These are phyloP conservation scores for Pseudomyrmex sp. DNA, from an alignment of 1,140 invertebrate genomes.

Conservation along the genomic window DNA sequence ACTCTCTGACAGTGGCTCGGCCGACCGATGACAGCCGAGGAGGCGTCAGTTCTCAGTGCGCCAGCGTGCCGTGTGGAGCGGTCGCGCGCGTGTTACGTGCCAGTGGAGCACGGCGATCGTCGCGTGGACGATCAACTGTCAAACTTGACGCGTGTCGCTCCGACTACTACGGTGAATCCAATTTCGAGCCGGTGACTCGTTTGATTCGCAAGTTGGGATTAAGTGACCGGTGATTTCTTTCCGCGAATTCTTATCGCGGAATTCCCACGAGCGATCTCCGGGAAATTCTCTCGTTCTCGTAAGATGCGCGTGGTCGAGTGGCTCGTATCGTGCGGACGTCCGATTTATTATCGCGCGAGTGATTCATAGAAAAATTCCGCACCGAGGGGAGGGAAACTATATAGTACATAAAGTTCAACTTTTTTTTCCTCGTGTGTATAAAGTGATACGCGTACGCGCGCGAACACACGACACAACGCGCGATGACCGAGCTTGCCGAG, in stretches of 20 bases:
- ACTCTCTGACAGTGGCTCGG: constrained; percentile 66
- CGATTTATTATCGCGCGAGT: constrained; percentile 22
- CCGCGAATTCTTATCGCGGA: not conserved
- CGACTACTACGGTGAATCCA: not conserved
- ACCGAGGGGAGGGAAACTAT: too few relatives aligned
- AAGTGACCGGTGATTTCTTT: constrained; percentile 14
- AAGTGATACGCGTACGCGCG: not conserved
- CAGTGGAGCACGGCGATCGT: constrained; percentile 54
- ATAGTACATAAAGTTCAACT: not conserved
- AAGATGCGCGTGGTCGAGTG: constrained; percentile 72
- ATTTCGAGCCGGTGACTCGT: not conserved
- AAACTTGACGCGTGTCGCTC: constrained; percentile 49
- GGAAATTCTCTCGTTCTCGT: not conserved
- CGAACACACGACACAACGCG: not conserved
- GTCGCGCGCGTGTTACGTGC: constrained; percentile 22
- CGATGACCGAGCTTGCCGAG: constrained; percentile 82
- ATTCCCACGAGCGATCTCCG: not conserved
- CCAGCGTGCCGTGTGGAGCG: constrained; percentile 63
- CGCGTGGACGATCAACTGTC: constrained; percentile 76
- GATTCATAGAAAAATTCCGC: not conserved
- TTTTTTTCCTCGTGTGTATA: not conserved
- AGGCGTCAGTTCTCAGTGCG: constrained; percentile 66
- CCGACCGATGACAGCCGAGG: constrained; percentile 66
- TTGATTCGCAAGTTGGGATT: not conserved
- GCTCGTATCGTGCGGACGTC: constrained; percentile 64